These are phyloP conservation scores for Miltochrista miniata DNA, from an alignment of 2,888 invertebrate species.

Conservation along the genomic window DNA sequence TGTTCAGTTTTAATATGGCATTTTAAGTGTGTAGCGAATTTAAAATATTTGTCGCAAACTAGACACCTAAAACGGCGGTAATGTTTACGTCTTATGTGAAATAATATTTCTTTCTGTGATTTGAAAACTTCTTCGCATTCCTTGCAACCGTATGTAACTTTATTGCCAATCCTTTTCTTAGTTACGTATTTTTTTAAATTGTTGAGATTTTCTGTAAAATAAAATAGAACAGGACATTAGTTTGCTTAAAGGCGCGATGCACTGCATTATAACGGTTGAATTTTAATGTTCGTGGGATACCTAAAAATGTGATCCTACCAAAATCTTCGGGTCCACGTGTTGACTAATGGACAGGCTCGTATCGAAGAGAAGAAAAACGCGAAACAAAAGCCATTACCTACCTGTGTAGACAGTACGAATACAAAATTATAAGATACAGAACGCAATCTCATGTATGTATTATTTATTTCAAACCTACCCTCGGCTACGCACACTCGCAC, in stretches of 20 bases:
- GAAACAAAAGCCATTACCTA: too few relatives aligned
- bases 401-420: too few relatives aligned
- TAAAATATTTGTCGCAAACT: slow-evolving; percentile 7
- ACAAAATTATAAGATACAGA: too few relatives aligned
- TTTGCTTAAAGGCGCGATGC: background rate
- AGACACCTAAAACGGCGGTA: slow-evolving; percentile 5
- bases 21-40: background rate
- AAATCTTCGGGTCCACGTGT: too few relatives aligned
- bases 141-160: slow-evolving; percentile 14
- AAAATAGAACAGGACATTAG: background rate
- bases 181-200: background rate
- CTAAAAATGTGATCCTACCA: too few relatives aligned
- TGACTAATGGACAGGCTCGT: too few relatives aligned
- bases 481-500: too few relatives aligned
- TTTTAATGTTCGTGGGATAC: too few relatives aligned
- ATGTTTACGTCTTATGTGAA: slow-evolving; percentile 12
- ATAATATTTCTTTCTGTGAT: background rate
- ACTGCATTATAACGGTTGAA: too few relatives aligned
- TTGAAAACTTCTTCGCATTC: slow-evolving; percentile 11
- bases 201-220: slow-evolving; percentile 10
- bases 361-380: too few relatives aligned
- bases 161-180: background rate
- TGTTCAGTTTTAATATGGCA: background rate
- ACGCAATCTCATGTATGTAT: too few relatives aligned
- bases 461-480: too few relatives aligned